These are phyloP conservation scores for Fragum sueziense DNA, from an alignment of 2,888 invertebrate species.

Conservation along the genomic window DNA sequence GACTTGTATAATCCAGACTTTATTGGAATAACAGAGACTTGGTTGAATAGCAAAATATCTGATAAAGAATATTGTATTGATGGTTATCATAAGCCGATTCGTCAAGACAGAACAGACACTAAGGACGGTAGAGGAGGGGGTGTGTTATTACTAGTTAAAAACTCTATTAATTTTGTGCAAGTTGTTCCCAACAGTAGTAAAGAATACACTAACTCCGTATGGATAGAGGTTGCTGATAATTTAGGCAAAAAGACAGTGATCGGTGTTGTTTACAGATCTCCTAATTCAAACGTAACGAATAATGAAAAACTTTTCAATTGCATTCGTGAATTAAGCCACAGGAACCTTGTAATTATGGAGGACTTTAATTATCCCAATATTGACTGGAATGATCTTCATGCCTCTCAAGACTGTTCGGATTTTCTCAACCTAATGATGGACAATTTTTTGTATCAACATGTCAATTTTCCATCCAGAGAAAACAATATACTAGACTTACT, in stretches of 20 bases:
- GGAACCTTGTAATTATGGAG: not conserved
- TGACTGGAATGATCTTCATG: not conserved
- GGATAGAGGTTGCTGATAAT: not conserved
- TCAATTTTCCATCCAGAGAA: constrained; percentile 10
- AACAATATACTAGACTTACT: constrained; percentile 5
- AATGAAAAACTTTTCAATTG: constrained; percentile 11
- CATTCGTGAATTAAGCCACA: constrained; percentile 5
- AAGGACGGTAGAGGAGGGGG: constrained; percentile 25
- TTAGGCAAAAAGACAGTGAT: not conserved
- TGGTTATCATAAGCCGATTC: not conserved
- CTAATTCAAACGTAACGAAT: not conserved
- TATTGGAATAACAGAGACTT: constrained; percentile 18
- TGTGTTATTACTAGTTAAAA: not conserved
- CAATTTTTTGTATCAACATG: constrained; percentile 17
- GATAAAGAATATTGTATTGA: constrained; percentile 11
- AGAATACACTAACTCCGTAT: constrained; percentile 3
- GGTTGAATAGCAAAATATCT: constrained; percentile 7
- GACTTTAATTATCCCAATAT: not conserved
- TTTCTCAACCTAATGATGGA: not conserved
- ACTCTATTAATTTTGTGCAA: not conserved
- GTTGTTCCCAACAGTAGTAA: not conserved
- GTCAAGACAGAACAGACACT: constrained; percentile 18
- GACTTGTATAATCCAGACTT: not conserved
- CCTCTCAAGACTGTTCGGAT: not conserved
- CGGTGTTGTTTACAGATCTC: constrained; percentile 22